Base-by-base conservation (phyloP, 2,888 invertebrate genomes). In the Abrostola triplasia region DNA sequence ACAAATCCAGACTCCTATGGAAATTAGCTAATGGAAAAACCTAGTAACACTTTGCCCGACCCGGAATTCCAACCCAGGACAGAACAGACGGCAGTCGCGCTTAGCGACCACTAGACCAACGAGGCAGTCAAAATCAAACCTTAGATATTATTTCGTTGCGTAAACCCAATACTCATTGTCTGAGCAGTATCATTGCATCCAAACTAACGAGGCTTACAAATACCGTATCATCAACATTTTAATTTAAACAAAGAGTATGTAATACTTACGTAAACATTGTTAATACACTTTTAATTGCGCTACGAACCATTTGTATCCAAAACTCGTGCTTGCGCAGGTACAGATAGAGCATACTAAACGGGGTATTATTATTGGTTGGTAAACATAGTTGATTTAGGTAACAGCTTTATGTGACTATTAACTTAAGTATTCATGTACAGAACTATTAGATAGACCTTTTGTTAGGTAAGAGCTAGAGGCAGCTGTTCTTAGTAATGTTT, bases 391-490 rank as follows among this genome's bases (percentile, higher is more conserved):
- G 35, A 38, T 72, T 61, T 62, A 57, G 38, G 11, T 60, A 60
- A 55, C 60, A 64, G 35, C 70, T 68, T 38, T 42, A 47, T 56
- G 38, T 42, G 44, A 24, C 6, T 59, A 36, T 54, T 63, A 51
- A 59, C 12, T 36, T 53, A 11, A 49, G 75, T 70, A 72, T 72
- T 52, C 75, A 42, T 24, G 48, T 37, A 0, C 0, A 38, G 49
- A 40, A 41, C 37, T 10, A 38, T 41, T 4, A 7, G 55, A 5
- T 53, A 11, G 47, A 40, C 12, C n/a, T 44, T 55, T 47, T 0
- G 55, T 70, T 67, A 55, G 8, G 49, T 64, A 70, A 72, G 24
- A 70, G 44, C 42, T 64, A 49, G 50, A 36, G 70, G 47, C 53
- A 38, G 10, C 38, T 13, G 0, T 50, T 54, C 69, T 51, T 44